These are phyloP conservation scores for Drosophila tanythrix DNA, from an alignment of 2,888 invertebrate species.

Conservation along the genomic window DNA sequence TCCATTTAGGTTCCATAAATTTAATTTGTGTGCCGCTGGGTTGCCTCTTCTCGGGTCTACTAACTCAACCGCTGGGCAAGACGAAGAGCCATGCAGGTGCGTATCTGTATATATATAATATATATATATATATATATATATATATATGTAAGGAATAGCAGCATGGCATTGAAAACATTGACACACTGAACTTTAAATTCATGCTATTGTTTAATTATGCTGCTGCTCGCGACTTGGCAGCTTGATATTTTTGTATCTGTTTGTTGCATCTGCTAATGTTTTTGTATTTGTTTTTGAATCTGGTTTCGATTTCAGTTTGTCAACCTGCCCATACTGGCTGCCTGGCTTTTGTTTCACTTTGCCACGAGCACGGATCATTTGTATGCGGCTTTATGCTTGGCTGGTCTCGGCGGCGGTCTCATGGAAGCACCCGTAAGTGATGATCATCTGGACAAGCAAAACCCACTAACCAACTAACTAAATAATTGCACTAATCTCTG, in stretches of 20 bases:
- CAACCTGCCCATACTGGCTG: constrained; percentile 90
- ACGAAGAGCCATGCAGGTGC: constrained; percentile 90
- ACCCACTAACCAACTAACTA: constrained; percentile 21
- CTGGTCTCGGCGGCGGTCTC: constrained; percentile 91
- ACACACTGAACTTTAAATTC: constrained; percentile 56
- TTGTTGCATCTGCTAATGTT: background rate
- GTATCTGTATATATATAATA: background rate
- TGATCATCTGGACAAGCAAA: constrained; percentile 22
- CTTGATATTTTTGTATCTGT: constrained; percentile 12
- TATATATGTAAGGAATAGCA: background rate
- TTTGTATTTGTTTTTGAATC: constrained; percentile 8
- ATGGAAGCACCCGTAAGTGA: constrained; percentile 91
- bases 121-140: background rate
- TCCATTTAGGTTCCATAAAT: constrained; percentile 89
- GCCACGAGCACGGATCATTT: constrained; percentile 88
- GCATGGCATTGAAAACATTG: constrained; percentile 38
- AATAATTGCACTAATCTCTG: constrained; percentile 25
- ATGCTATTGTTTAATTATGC: constrained; percentile 55
- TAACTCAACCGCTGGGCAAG: constrained; percentile 90
- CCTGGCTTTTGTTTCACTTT: constrained; percentile 91
- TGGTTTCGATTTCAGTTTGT: constrained; percentile 85
- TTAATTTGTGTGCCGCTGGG: constrained; percentile 92
- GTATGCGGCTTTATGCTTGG: constrained; percentile 89
- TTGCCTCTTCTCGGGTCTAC: constrained; percentile 90
- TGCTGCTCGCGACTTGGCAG: constrained; percentile 19